phyloP scores from a whole-genome alignment of 1,140 invertebrate genomes.

The Sitobion miscanthi region DNA sequence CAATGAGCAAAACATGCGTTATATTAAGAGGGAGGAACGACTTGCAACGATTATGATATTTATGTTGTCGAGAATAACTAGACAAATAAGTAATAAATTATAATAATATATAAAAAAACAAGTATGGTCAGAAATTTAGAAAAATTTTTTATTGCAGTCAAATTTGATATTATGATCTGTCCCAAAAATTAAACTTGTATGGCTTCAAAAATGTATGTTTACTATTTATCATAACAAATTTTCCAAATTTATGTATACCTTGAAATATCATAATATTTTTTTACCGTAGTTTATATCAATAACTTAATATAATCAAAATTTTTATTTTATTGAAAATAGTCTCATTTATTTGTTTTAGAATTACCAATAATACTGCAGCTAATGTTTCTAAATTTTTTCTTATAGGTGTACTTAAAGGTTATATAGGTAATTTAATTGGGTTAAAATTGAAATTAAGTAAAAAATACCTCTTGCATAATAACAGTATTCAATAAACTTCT shows the following conservation, averaged over 20 bases:
- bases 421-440: not conserved
- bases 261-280: not conserved
- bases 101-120: not conserved
- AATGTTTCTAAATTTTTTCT: not conserved
- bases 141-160: not conserved
- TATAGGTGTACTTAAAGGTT: not conserved
- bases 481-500: conserved; percentile 58
- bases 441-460: not conserved
- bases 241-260: not conserved
- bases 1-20: not conserved
- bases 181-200: not conserved
- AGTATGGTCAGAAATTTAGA: not conserved
- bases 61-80: not conserved
- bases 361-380: not conserved
- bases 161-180: not conserved
- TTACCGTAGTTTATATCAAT: not conserved
- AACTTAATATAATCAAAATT: not conserved
- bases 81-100: too few relatives aligned
- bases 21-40: not conserved
- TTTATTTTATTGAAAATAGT: not conserved
- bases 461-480: conserved; percentile 73
- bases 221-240: not conserved
- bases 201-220: not conserved
- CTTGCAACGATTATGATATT: too few relatives aligned
- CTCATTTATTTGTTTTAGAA: not conserved